Conservation (phyloP, 2,797 vertebrate species). For the Manis pentadactyla region DNA sequence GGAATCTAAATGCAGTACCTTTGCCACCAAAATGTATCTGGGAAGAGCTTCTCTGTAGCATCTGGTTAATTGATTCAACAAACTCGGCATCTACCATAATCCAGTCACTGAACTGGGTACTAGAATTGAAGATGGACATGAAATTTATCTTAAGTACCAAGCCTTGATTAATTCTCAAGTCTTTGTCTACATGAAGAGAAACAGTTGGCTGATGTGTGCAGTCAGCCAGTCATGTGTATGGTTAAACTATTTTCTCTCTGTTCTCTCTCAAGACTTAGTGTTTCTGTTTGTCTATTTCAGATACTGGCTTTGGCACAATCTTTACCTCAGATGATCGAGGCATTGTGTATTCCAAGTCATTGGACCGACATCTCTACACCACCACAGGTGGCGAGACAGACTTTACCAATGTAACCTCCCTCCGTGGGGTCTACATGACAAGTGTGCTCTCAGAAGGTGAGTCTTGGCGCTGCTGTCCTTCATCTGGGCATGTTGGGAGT, state of each 20-base stretch:
- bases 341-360: slow-evolving; percentile 95
- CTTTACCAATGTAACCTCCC: slow-evolving; percentile 96
- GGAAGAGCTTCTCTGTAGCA: slow-evolving; percentile 13
- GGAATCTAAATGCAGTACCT: background rate
- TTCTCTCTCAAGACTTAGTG: background rate
- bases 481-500: background rate
- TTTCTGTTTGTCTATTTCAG: slow-evolving; percentile 83
- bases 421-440: slow-evolving; percentile 95
- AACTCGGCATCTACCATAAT: background rate
- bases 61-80: background rate
- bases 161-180: background rate
- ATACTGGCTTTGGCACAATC: slow-evolving; percentile 94
- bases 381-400: slow-evolving; percentile 94
- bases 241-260: background rate
- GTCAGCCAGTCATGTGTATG: background rate
- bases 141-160: background rate
- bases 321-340: slow-evolving; percentile 96
- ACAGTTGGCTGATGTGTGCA: background rate
- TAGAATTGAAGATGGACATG: background rate
- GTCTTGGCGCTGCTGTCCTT: background rate
- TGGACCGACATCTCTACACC: slow-evolving; percentile 95
- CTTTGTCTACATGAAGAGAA: background rate
- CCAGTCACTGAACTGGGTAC: background rate
- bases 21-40: slow-evolving; percentile 6
- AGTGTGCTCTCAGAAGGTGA: slow-evolving; percentile 94